Percentiles rank a stretch among this genome's conserved stretches.
Evolutionary conservation across 2,888 invertebrate species (phyloP).

Genomic region (Parapristionchus giblindavisi): DNA sequence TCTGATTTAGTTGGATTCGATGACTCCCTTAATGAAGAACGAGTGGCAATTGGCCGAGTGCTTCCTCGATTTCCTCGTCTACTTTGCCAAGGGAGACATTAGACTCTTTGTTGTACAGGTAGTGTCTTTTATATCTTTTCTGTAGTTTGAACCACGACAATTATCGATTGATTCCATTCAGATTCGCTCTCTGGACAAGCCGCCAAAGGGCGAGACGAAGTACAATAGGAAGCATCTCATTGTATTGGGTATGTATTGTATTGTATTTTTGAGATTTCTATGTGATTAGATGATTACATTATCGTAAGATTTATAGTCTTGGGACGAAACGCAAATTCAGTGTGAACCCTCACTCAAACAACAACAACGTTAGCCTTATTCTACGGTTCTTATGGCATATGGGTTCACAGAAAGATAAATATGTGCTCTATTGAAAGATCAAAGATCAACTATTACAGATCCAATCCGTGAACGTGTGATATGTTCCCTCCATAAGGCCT

Average conservation of each 20-base stretch:
- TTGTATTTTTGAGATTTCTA: no score
- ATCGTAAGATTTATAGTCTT: no score
- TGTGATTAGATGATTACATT: no score
- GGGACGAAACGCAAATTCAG: no score
- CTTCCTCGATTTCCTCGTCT: constrained; percentile 19
- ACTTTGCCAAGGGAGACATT: constrained; percentile 22
- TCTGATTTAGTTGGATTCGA: neutral
- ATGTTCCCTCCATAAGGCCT: constrained; percentile 43
- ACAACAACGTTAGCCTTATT: no score
- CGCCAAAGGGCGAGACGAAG: constrained; percentile 2
- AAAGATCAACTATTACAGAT: constrained; percentile 39
- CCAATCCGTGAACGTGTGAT: constrained; percentile 49
- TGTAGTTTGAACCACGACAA: neutral
- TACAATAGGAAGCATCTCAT: constrained; percentile 31
- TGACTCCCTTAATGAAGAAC: neutral
- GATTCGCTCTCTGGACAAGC: neutral
- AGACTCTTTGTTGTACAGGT: constrained; percentile 26
- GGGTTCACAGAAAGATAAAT: no score
- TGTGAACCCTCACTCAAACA: no score
- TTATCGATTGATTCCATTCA: neutral
- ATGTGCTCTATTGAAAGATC: no score
- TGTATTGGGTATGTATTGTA: neutral
- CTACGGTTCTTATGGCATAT: no score
- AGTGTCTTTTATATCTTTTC: neutral
- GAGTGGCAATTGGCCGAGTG: constrained; percentile 11